Evolutionary conservation across 2,113 vertebrate genomes (phyloP), one percentile per base, ranked within the genome.

Genomic region (Aix galericulata): DNA sequence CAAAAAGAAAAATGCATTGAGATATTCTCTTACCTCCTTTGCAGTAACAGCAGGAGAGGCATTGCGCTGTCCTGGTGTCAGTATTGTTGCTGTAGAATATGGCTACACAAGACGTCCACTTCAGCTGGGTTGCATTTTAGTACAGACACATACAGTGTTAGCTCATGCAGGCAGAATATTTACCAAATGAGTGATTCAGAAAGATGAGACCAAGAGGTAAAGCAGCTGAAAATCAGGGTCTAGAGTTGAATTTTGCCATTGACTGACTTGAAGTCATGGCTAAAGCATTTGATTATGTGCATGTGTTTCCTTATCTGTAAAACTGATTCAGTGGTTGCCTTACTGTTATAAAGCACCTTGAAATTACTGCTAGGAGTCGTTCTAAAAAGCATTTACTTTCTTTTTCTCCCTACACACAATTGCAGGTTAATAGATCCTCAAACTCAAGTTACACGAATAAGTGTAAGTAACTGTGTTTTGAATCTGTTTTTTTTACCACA

Each of bases 401-500:
- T 73, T 71, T 22, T 21, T 36, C 62, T 71, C 50, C 42, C 32
- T 22, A 12, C 48, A 53, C 55, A 17, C 25, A 78, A 94, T 83
- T 95, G 58, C 96, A 99, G 99, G 97, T 97, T 99, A 97, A 99
- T 99, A 92, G 99, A 99, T 94, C 99, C 99, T 88, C 99, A 99
- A 94, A 99, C 99, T 38, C 99, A 99, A 97, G 99, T 99, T 52
- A 99, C 98, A 34, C 98, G 98, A 96, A 98, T 98, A 96, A 98
- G 97, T 10, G 99, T 99, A 98, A 99, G 99, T 99, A 95, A 76
- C 55, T 68, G 15, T 36, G 23, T 22, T 60, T 88, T 42, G 12
- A 55, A 44, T 31, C 18, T 71, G 42, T 7, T 67, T 77, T 90
- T 92, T 52, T 10, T 20, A 14, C 64, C 23, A 18, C 4, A 71